phyloP scores from a whole-genome alignment of 2,113 vertebrate species.

The Ramphastos sulfuratus region DNA sequence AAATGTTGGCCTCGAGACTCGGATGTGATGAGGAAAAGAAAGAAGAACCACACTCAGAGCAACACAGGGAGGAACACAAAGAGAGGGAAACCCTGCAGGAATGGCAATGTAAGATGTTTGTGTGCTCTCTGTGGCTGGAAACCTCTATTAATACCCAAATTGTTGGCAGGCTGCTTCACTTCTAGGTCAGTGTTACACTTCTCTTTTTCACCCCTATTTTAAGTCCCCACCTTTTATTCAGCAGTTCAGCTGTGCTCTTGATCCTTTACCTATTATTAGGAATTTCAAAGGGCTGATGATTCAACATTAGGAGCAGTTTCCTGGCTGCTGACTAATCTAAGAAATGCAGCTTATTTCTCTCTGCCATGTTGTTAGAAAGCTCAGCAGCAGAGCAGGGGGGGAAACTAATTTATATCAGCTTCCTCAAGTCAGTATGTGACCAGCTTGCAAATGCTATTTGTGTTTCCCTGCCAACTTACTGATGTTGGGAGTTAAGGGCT shows the following conservation, averaged over 20 bases:
- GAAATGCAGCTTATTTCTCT: neutral
- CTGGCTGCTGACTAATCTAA: neutral
- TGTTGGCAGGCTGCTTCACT: neutral
- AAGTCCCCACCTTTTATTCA: neutral
- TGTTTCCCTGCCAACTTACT: neutral
- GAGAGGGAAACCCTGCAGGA: conserved; percentile 74
- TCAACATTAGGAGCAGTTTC: neutral
- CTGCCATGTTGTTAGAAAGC: neutral
- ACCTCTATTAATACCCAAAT: neutral
- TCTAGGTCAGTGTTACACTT: neutral
- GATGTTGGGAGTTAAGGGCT: neutral
- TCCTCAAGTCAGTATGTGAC: neutral
- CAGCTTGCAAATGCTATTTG: neutral
- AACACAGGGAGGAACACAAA: conserved; percentile 72
- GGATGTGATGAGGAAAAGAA: conserved; percentile 83
- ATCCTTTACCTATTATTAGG: neutral
- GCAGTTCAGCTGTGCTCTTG: neutral
- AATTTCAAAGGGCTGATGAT: neutral
- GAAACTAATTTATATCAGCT: neutral
- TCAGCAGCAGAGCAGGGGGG: neutral
- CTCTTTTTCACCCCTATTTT: neutral
- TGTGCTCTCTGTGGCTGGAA: neutral
- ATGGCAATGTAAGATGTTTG: conserved; percentile 70
- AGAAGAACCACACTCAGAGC: conserved; percentile 74
- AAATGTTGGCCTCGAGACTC: conserved; percentile 84